These are phyloP conservation scores for Malurus splendens DNA, from an alignment of 2,797 vertebrate species.

Conservation along the genomic window DNA sequence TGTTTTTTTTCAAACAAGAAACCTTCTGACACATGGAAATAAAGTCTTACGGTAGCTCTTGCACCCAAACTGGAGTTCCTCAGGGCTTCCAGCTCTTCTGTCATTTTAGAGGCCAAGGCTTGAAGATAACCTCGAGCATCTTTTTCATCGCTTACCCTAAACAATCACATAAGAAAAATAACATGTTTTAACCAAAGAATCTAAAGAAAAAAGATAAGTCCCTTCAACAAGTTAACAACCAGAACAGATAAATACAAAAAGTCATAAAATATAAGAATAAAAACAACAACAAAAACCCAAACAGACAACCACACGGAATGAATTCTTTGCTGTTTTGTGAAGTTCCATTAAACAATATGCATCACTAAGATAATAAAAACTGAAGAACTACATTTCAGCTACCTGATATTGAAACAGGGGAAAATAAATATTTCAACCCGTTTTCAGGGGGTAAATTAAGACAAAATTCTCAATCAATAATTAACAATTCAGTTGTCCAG, in stretches of 20 bases:
- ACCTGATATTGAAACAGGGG: background rate
- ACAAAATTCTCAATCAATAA: background rate
- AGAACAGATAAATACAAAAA: background rate
- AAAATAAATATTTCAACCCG: background rate
- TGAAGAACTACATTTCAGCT: background rate
- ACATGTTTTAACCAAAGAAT: background rate
- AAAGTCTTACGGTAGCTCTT: constrained; percentile 86
- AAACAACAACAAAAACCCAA: background rate
- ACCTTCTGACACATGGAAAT: background rate
- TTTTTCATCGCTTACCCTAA: constrained; percentile 98
- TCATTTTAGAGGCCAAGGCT: constrained; percentile 97
- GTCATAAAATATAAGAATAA: background rate
- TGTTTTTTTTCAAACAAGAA: background rate
- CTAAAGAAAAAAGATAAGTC: background rate
- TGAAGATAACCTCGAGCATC: constrained; percentile 96
- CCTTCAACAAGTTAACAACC: background rate
- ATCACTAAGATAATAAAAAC: background rate
- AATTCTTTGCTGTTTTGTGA: background rate
- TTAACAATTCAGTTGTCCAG: background rate
- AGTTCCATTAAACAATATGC: background rate
- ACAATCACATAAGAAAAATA: background rate
- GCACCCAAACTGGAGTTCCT: constrained; percentile 92
- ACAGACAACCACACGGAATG: background rate
- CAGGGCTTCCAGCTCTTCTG: constrained; percentile 92
- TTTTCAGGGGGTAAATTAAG: background rate